These are phyloP conservation scores for Somateria mollissima DNA, from an alignment of 2,797 vertebrate genomes.

Conservation along the genomic window DNA sequence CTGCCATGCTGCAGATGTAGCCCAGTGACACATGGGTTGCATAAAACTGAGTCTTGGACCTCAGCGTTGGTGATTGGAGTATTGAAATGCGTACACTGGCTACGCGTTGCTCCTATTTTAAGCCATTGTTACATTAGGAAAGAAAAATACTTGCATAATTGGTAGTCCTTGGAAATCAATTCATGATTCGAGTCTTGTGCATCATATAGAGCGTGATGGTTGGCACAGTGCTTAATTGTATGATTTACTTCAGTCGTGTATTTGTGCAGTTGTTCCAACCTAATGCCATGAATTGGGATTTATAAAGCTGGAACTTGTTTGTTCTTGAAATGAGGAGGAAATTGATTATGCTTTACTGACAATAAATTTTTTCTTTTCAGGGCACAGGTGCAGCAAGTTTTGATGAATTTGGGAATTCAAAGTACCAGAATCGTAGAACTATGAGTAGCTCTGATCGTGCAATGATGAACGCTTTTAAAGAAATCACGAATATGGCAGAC, in stretches of 20 bases:
- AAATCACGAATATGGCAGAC: constrained; percentile 98
- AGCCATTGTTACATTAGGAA: background rate
- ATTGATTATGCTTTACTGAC: background rate
- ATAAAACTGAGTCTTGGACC: background rate
- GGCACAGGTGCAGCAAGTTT: constrained; percentile 98
- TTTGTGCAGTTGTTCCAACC: background rate
- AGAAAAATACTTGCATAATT: background rate
- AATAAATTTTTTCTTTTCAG: constrained; percentile 72
- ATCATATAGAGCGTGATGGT: background rate
- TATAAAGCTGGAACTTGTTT: background rate
- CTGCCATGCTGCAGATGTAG: background rate
- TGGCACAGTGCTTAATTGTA: fast-evolving
- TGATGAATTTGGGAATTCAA: constrained; percentile 97
- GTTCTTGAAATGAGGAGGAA: background rate
- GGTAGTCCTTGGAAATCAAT: background rate
- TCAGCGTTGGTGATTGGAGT: background rate
- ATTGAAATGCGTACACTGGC: fast-evolving
- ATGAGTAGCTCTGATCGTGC: constrained; percentile 98
- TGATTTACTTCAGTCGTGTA: background rate
- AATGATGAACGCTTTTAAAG: constrained; percentile 99
- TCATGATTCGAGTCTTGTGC: fast-evolving
- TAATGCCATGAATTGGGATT: background rate
- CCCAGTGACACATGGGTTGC: background rate
- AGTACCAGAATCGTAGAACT: constrained; percentile 97
- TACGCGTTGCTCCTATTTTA: fast-evolving